A percentile compares a stretch with the other conserved stretches of the same genome.
Conservation (phyloP, 2,888 invertebrate species). For the Pedicia rivosa region DNA sequence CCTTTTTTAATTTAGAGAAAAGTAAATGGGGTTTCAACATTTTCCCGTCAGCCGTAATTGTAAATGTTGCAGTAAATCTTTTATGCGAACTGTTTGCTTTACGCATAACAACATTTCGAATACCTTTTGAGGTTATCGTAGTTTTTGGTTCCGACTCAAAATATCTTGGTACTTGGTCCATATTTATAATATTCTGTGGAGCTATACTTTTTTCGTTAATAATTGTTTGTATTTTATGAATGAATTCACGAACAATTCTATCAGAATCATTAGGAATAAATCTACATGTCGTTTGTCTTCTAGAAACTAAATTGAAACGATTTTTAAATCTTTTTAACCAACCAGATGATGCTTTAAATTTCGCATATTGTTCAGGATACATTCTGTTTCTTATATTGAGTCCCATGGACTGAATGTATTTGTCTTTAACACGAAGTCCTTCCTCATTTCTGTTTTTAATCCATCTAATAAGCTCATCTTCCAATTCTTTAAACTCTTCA, state of each 20-base stretch:
- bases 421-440: constrained; percentile 2
- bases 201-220: not conserved
- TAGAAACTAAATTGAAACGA: constrained; percentile 1
- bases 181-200: not conserved
- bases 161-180: constrained; percentile 1
- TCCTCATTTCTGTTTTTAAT: not conserved
- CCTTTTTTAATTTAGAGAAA: constrained; percentile 3
- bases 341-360: constrained; percentile 2
- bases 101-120: not conserved
- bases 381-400: not conserved
- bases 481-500: not conserved
- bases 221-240: constrained; percentile 1
- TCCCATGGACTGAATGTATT: not conserved
- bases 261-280: not conserved
- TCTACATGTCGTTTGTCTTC: constrained; percentile 1
- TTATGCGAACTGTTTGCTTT: constrained; percentile 3
- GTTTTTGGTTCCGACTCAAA: constrained; percentile 1
- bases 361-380: not conserved
- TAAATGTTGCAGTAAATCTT: not conserved
- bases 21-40: not conserved
- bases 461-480: not conserved
- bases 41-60: constrained; percentile 1
- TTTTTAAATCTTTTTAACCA: not conserved
- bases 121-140: not conserved
- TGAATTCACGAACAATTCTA: constrained; percentile 1